Evolutionary conservation across 2,888 invertebrate species (phyloP).

Genomic region (Dusona sp.): DNA sequence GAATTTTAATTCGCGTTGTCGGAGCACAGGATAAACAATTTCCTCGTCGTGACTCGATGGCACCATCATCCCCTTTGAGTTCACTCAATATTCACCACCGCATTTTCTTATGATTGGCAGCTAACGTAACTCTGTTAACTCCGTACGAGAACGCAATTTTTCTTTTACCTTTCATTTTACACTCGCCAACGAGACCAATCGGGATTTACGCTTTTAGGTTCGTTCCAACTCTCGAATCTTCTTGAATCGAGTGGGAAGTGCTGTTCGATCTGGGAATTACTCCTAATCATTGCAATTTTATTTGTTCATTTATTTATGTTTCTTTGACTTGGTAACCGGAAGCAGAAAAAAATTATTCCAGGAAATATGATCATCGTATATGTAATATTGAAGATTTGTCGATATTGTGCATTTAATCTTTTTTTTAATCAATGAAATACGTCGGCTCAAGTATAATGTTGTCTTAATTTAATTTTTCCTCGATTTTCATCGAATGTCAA

Average conservation of each 20-base stretch:
- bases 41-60: constrained; percentile 62
- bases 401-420: neutral
- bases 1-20: constrained; percentile 77
- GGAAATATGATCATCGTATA: neutral
- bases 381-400: neutral
- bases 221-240: constrained; percentile 28
- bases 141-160: constrained; percentile 54
- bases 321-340: neutral
- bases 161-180: constrained; percentile 29
- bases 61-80: constrained; percentile 51
- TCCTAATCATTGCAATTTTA: neutral
- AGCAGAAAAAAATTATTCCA: neutral
- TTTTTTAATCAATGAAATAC: neutral
- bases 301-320: constrained; percentile 9
- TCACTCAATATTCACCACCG: constrained; percentile 75
- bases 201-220: constrained; percentile 34
- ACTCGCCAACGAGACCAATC: constrained; percentile 44
- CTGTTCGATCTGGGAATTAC: constrained; percentile 22
- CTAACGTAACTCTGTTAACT: constrained; percentile 73
- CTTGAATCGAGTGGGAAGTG: constrained; percentile 41
- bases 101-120: constrained; percentile 75
- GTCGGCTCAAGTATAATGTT: neutral
- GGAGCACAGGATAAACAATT: constrained; percentile 76
- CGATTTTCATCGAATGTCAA: neutral
- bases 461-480: neutral